A percentile compares a stretch with the other conserved stretches of the same genome.
phyloP scores from a whole-genome alignment of 1,140 invertebrate species.

The Penaeus indicus region DNA sequence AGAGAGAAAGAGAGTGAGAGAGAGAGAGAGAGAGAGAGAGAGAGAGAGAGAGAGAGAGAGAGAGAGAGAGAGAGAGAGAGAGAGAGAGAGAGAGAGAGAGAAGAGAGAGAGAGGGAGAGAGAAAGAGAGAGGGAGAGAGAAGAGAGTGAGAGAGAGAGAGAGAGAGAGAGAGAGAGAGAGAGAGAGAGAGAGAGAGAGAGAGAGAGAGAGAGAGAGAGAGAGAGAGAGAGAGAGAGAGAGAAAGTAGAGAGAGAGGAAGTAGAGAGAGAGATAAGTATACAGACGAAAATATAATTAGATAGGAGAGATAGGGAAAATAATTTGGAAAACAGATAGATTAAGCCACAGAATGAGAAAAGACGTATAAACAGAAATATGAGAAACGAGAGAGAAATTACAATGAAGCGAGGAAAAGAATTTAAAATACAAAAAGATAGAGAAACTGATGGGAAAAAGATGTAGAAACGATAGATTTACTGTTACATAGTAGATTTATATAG shows the following conservation, averaged over 20 bases:
- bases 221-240: constrained; percentile 28
- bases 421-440: not conserved
- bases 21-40: not conserved
- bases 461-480: too few species aligned
- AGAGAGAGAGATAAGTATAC: not conserved
- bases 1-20: not conserved
- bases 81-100: not conserved
- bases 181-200: not conserved
- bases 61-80: not conserved
- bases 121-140: not conserved
- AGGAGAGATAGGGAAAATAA: not conserved
- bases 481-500: too few species aligned
- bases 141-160: not conserved
- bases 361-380: not conserved
- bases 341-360: not conserved
- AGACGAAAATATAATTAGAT: constrained; percentile 19
- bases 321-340: not conserved
- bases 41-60: not conserved
- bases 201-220: constrained; percentile 32
- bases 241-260: not conserved
- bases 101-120: too few species aligned
- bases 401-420: not conserved
- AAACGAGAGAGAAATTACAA: not conserved
- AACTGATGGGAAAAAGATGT: not conserved
- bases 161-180: not conserved